Evolutionary conservation across 2,113 vertebrate species (phyloP).

Genomic region (Pongo pygmaeus): DNA sequence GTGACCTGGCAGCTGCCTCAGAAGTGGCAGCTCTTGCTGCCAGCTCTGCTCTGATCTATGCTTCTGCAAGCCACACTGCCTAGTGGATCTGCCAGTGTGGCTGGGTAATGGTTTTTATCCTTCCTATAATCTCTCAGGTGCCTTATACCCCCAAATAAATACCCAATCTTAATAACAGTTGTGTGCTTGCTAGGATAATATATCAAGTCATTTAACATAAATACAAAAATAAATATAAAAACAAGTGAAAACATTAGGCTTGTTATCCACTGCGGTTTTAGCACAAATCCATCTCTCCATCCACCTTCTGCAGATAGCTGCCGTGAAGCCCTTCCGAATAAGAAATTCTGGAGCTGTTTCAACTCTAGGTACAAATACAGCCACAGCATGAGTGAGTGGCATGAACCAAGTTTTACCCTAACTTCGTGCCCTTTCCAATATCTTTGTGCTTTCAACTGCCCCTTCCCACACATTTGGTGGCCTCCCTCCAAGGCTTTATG

Average conservation of each 20-base stretch:
- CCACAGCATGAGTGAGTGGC: not conserved
- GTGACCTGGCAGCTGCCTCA: not conserved
- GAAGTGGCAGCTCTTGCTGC: not conserved
- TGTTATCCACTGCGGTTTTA: not conserved
- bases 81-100: not conserved
- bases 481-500: not conserved
- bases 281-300: not conserved
- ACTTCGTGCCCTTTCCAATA: not conserved
- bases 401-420: not conserved
- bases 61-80: not conserved
- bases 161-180: not conserved
- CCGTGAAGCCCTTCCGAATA: not conserved
- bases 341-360: not conserved
- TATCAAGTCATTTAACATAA: not conserved
- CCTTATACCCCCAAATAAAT: not conserved
- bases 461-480: not conserved
- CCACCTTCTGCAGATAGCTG: not conserved
- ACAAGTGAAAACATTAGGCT: not conserved
- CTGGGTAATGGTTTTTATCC: not conserved
- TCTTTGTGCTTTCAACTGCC: not conserved
- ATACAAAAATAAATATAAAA: not conserved
- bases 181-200: not conserved
- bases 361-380: not conserved
- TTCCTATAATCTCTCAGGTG: not conserved
- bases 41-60: not conserved